A percentile compares a stretch with the other conserved stretches of the same genome.
Evolutionary conservation across 2,888 invertebrate species (phyloP).

Genomic region (Prosopocoilus inquinatus): DNA sequence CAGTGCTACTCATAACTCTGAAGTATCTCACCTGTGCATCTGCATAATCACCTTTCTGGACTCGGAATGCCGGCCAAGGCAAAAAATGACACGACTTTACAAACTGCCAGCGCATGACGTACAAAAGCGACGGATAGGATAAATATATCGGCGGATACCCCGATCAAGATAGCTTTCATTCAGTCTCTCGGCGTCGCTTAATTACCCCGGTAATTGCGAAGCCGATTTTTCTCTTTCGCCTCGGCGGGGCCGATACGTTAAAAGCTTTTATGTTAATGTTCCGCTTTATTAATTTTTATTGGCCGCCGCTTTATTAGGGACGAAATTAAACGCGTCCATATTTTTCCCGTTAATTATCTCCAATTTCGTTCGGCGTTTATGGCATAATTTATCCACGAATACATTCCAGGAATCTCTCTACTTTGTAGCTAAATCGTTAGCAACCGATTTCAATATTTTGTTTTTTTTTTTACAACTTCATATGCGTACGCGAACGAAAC

Average conservation of each 20-base stretch:
- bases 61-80: slow-evolving; percentile 7
- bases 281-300: too few species aligned
- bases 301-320: too few species aligned
- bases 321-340: too few species aligned
- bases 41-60: slow-evolving; percentile 26
- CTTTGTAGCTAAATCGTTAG: too few species aligned
- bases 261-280: background rate
- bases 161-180: slow-evolving; percentile 5
- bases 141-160: background rate
- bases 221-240: background rate
- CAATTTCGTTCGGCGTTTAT: too few species aligned
- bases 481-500: too few species aligned
- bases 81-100: slow-evolving; percentile 7
- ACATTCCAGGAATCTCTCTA: too few species aligned
- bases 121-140: slow-evolving; percentile 8
- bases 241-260: background rate
- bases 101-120: slow-evolving; percentile 15
- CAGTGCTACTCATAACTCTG: slow-evolving; percentile 28
- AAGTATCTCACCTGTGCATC: slow-evolving; percentile 27
- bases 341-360: too few species aligned
- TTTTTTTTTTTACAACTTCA: too few species aligned
- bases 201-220: background rate
- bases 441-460: too few species aligned
- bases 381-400: too few species aligned
- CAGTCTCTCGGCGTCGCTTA: background rate